phyloP scores from a whole-genome alignment of 2,888 invertebrate genomes.

The Brachylomia viminalis region DNA sequence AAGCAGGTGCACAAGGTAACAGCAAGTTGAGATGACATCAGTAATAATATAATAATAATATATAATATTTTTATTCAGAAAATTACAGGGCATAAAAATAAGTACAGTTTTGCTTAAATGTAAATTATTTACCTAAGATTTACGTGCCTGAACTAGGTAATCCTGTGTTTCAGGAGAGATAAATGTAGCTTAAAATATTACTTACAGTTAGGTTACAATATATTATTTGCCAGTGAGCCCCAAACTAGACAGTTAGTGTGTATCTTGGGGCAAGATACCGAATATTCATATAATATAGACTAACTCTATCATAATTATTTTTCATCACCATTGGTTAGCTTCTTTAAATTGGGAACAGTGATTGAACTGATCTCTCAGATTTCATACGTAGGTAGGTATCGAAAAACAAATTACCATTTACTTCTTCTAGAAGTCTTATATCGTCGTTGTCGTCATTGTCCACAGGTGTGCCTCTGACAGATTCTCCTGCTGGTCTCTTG shows the following conservation, averaged over 20 bases:
- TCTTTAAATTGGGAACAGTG: background rate
- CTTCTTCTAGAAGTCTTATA: background rate
- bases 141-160: too few species aligned
- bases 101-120: too few species aligned
- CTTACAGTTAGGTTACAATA: background rate
- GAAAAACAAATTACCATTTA: background rate
- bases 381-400: background rate
- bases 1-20: background rate
- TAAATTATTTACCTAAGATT: too few species aligned
- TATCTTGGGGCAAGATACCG: too few species aligned
- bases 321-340: background rate
- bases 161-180: too few species aligned
- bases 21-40: background rate
- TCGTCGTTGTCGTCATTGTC: background rate
- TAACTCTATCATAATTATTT: background rate
- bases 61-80: too few species aligned
- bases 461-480: slow-evolving; percentile 88
- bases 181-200: background rate
- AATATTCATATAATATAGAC: too few species aligned
- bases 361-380: background rate
- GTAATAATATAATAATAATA: too few species aligned
- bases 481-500: slow-evolving; percentile 95
- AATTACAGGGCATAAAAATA: too few species aligned
- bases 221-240: background rate
- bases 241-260: too few species aligned